These are phyloP conservation scores for Psittacula echo DNA, from an alignment of 2,797 vertebrate genomes.

Conservation along the genomic window DNA sequence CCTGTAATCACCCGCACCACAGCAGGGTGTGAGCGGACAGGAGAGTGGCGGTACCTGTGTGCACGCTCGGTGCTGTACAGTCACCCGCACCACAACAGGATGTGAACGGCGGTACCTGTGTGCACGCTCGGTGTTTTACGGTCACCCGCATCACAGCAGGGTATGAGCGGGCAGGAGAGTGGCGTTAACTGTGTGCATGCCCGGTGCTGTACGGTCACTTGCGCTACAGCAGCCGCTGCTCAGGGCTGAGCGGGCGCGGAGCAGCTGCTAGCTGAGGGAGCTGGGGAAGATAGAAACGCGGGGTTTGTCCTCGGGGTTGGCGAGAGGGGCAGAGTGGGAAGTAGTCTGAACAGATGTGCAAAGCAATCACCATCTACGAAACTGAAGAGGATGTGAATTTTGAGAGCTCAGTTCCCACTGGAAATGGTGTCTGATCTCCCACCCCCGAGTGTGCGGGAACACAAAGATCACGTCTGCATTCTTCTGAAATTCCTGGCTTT, in stretches of 20 bases:
- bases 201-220: too few species aligned
- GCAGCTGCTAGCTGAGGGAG: not conserved
- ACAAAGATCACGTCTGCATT: accelerated
- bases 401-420: not conserved
- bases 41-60: not conserved
- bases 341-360: not conserved
- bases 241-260: too few species aligned
- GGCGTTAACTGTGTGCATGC: too few species aligned
- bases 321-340: not conserved
- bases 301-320: accelerated
- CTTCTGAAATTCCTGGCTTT: not conserved
- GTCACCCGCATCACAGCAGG: too few species aligned
- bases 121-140: too few species aligned
- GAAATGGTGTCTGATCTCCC: not conserved
- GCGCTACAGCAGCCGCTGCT: not conserved
- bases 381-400: not conserved
- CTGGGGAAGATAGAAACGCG: not conserved
- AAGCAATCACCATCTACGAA: not conserved
- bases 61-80: too few species aligned
- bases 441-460: not conserved
- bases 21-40: too few species aligned
- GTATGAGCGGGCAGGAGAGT: too few species aligned
- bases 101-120: too few species aligned
- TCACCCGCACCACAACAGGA: too few species aligned
- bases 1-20: too few species aligned